Evolutionary conservation across 92 coral and sea anemone genomes (phyloP).

Genomic region (Pocillopora meandrina): DNA sequence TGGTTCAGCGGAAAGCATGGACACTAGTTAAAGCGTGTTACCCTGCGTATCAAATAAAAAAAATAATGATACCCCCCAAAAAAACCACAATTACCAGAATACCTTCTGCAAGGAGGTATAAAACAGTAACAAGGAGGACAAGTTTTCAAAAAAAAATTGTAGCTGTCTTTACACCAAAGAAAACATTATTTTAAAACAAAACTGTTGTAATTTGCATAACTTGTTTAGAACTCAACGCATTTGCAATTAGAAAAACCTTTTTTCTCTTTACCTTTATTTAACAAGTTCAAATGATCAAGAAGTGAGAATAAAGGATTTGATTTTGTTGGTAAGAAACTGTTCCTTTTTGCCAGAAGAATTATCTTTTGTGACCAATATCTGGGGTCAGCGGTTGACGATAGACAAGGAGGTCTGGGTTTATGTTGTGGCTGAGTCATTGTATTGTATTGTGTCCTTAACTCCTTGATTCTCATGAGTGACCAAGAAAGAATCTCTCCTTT

Average conservation of each 20-base stretch:
- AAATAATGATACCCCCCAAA: neutral
- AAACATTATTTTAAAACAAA: neutral
- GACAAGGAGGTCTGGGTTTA: too few species aligned
- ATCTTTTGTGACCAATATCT: too few species aligned
- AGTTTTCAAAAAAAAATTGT: neutral
- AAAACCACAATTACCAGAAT: too few species aligned
- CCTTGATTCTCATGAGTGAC: too few species aligned
- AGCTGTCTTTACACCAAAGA: neutral
- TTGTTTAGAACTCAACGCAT: neutral
- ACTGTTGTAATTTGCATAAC: neutral
- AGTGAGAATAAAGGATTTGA: too few species aligned
- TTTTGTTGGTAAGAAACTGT: too few species aligned
- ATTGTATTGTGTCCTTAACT: too few species aligned
- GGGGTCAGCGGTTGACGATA: too few species aligned
- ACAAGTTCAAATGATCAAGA: too few species aligned
- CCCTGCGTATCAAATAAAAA: neutral
- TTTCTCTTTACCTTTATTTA: neutral
- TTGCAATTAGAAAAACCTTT: neutral
- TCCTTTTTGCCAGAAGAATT: too few species aligned
- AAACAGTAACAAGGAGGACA: neutral
- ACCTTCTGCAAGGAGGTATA: neutral
- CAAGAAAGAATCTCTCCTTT: too few species aligned
- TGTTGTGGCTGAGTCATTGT: too few species aligned
- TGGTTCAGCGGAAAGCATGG: slow-evolving; percentile 82
- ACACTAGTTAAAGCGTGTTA: slow-evolving; percentile 27